Conservation (phyloP, 2,113 vertebrate genomes). For the Phainopepla nitens region DNA sequence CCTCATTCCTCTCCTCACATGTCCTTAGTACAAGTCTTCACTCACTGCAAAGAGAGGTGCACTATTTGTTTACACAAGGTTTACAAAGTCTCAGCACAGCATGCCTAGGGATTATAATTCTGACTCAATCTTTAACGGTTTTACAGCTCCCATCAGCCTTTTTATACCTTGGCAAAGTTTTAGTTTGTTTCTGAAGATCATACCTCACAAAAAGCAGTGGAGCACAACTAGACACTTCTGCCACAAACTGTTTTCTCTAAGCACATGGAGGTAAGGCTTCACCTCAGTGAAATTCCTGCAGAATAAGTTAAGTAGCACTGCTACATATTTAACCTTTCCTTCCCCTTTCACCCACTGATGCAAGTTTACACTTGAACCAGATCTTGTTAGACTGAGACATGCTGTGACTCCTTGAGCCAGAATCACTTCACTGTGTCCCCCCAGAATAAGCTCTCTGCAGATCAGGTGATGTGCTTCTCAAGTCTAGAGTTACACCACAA, state of each 20-base stretch:
- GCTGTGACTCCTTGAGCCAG: background rate
- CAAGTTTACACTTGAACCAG: constrained; percentile 13
- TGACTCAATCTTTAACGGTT: background rate
- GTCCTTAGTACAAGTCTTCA: background rate
- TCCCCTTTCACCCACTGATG: background rate
- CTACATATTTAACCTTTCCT: background rate
- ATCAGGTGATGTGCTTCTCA: background rate
- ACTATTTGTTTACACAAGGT: background rate
- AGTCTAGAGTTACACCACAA: background rate
- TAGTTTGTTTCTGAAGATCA: background rate
- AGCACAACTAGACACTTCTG: background rate
- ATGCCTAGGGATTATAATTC: background rate
- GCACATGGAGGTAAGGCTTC: background rate
- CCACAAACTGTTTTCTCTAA: background rate
- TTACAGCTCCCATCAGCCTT: background rate
- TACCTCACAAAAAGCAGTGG: background rate
- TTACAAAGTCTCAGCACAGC: background rate
- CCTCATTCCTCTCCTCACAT: background rate
- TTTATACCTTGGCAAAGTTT: background rate
- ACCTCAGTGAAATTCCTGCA: constrained; percentile 1
- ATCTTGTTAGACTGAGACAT: background rate
- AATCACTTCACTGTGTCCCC: background rate
- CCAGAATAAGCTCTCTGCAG: background rate
- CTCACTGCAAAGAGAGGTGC: background rate
- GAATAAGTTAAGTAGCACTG: background rate